A percentile compares a stretch with the other conserved stretches of the same genome.
Evolutionary conservation across 1,140 invertebrate genomes (phyloP).

Genomic region (silkworm (Bombyx mori)): DNA sequence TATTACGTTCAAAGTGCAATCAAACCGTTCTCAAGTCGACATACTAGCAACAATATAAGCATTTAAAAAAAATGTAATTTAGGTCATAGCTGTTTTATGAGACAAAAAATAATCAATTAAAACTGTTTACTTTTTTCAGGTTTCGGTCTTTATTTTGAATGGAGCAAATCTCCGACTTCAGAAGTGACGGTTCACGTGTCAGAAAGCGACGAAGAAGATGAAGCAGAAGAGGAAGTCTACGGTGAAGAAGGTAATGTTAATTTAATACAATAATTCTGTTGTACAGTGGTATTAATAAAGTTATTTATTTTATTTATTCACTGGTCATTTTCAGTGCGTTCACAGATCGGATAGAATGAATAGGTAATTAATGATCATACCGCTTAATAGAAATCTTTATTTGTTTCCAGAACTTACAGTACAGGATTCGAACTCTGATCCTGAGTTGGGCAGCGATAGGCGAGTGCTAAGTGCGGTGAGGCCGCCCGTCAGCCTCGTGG

Average conservation of each 20-base stretch:
- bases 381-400: not conserved
- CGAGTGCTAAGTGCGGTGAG: constrained; percentile 33
- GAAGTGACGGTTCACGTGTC: constrained; percentile 91
- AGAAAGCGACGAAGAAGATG: constrained; percentile 93
- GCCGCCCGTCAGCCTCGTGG: constrained; percentile 83
- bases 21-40: too few relatives aligned
- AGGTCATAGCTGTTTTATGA: too few relatives aligned
- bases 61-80: too few relatives aligned
- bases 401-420: not conserved
- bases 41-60: too few relatives aligned
- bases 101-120: not conserved
- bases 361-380: too few relatives aligned
- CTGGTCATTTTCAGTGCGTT: too few relatives aligned
- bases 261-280: too few relatives aligned
- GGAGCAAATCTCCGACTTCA: constrained; percentile 88
- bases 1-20: too few relatives aligned
- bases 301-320: too few relatives aligned
- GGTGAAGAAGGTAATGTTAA: constrained; percentile 73
- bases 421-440: constrained; percentile 18
- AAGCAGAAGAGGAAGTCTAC: constrained; percentile 84
- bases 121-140: constrained; percentile 68
- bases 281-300: too few relatives aligned
- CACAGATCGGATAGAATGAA: too few relatives aligned
- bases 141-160: constrained; percentile 99
- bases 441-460: constrained; percentile 43